Percentiles rank a stretch among this genome's conserved stretches.
Evolutionary conservation across 2,888 invertebrate genomes (phyloP).

Genomic region (Nezara viridula): DNA sequence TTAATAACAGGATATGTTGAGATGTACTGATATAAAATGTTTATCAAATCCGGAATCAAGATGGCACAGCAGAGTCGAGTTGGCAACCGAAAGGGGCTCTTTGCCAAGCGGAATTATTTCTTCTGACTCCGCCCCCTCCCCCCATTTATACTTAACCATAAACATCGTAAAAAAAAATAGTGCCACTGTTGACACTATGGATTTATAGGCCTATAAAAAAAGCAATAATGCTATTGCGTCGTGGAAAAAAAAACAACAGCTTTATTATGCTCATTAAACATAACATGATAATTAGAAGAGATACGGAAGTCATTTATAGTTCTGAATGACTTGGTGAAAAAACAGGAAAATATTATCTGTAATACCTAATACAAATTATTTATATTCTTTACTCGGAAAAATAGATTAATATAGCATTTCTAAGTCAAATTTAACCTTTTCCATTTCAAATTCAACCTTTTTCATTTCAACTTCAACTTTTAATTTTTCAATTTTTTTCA

Average conservation of each 20-base stretch:
- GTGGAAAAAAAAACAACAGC: not conserved
- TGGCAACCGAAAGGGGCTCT: not conserved
- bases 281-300: not conserved
- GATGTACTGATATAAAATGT: not conserved
- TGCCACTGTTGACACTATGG: not conserved
- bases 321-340: not conserved
- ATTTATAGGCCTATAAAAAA: not conserved
- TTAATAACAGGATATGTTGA: not conserved
- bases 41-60: constrained; percentile 17
- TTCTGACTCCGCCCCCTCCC: not conserved
- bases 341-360: not conserved
- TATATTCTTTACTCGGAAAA: no score
- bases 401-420: no score
- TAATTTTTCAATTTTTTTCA: no score
- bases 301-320: not conserved
- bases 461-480: no score
- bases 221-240: not conserved
- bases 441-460: no score
- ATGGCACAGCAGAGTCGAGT: not conserved
- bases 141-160: constrained; percentile 1
- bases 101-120: constrained; percentile 9
- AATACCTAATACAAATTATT: no score
- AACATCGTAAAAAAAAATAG: constrained; percentile 3
- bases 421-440: no score
- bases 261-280: not conserved